Percentiles rank a stretch among this genome's conserved stretches.
Conservation (phyloP, 2,113 vertebrate genomes). For the Thunnus thynnus region DNA sequence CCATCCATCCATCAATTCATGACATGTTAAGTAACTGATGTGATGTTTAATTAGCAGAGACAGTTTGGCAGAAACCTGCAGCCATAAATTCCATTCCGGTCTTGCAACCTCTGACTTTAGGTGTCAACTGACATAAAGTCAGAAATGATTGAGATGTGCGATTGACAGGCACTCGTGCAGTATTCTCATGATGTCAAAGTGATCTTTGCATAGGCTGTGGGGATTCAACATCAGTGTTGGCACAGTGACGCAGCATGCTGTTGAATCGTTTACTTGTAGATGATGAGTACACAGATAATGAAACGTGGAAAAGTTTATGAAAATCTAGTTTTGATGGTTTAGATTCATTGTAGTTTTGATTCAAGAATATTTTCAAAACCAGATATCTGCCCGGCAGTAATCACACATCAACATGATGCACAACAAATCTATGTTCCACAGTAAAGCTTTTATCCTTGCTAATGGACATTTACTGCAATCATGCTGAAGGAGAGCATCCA, state of each 20-base stretch:
- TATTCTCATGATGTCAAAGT: background rate
- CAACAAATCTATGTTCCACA: conserved; percentile 3
- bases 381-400: background rate
- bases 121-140: conserved; percentile 11
- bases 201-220: background rate
- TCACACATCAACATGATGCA: background rate
- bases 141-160: conserved; percentile 26
- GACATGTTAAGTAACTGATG: background rate
- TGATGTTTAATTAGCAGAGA: background rate
- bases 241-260: too few relatives aligned
- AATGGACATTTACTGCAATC: conserved; percentile 42
- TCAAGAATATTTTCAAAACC: background rate
- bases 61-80: conserved; percentile 2
- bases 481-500: conserved; percentile 1
- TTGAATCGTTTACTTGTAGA: background rate
- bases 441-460: conserved; percentile 30
- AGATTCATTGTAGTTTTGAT: background rate
- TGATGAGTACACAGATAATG: background rate
- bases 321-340: background rate
- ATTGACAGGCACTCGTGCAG: conserved; percentile 6
- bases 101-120: background rate
- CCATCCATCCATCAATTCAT: background rate
- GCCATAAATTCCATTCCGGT: too few relatives aligned
- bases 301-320: background rate
- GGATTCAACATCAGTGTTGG: background rate